Evolutionary conservation across 1,140 invertebrate species (phyloP), one percentile per base, ranked within the genome.

Genomic region (Nasonia longicornis): DNA sequence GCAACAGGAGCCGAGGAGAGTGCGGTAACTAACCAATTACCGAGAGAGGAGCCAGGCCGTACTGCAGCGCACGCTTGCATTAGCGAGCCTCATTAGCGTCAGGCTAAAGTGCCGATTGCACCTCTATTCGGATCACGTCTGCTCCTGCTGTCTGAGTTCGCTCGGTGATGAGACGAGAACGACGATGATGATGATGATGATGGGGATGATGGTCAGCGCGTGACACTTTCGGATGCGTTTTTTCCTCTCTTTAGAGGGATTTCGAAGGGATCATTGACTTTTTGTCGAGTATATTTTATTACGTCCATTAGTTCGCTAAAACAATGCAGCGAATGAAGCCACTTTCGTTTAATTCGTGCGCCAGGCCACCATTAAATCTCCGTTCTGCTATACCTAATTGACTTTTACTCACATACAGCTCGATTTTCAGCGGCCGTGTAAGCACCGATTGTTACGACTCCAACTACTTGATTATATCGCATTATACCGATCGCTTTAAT

Each of bases 71-170:
- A 76, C 48, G 77, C 74, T 84, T 82, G 83, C 82, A 83, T 83
- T 83, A 85, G 67, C 71, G 71, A 71, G 66, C 67, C 84, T 84
- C 83, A 84, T 85, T 84, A 85, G 80, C 74, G 83, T 84, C 83
- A 77, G 63, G 20, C 38, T 66, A 72, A 76, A 85, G 82, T 83
- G 80, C 82, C 80, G 71, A 81, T 84, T 80, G 82, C 83, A 83
- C 78, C 80, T 85, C 81, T 83, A 84, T 83, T 83, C 81, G 69
- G 77, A 81, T 79, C 82, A 84, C 79, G 81, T 77, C 80, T 66
- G 67, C 80, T 74, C 71, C 80, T 66, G 67, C 80, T 74, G 81
- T 42, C 48, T 58, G 48, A 29, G 63, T 42, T 78, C 64, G 79
- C 79, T 82, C 81, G 81, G 78, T 75, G 70, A 58, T 52, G 67